Base-by-base conservation (phyloP, 2,113 vertebrate species). In the Elanoides forficatus region DNA sequence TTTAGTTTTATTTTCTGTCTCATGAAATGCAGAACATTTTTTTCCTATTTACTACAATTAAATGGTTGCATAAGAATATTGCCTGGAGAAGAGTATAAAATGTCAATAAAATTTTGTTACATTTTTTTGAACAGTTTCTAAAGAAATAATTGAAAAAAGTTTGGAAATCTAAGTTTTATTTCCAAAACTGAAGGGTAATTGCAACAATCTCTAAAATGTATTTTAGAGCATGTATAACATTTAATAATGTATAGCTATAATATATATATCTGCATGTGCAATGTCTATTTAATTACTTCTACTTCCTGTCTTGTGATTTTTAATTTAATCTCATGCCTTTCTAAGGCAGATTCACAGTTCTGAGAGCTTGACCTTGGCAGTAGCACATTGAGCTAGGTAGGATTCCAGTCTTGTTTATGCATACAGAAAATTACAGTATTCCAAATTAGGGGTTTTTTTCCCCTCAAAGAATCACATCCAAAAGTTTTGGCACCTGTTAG, bases 231-330 rank as follows among this genome's bases (percentile, higher is more conserved):
- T 13, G 14, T 48, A 2, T 6, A 89, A 45, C 0, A 1, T n/a
- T 66, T 68, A 76, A 22, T n/a, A 60, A 66, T 17, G 6, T 23
- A 40, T n/a, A 66, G 2, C 3, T 45, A 15, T 30, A 63, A 45
- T 29, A 53, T 11, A 60, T 32, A 50, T 7, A 38, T 25, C n/a
- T 5, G 5, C 3, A 18, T 16, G 10, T n/a, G 9, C 0, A 3
- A 18, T 43, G 4, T n/a, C 26, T 81, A 19, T 47, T 81, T 72
- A n/a, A 50, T 43, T 78, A 26, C 13, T 63, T 63, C 5, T 84
- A 13, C 8, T 47, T 88, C 59, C 25, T 72, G 7, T 42, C 11
- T 76, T 40, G 10, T 25, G 14, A 13, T 53, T 73, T 86, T 60
- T 65, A 50, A 76, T 59, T 82, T 62, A 43, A n/a, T 84, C 4